A percentile compares a stretch with the other conserved stretches of the same genome.
Evolutionary conservation across 1,140 invertebrate genomes (phyloP).

Genomic region (Bombyx mandarina): DNA sequence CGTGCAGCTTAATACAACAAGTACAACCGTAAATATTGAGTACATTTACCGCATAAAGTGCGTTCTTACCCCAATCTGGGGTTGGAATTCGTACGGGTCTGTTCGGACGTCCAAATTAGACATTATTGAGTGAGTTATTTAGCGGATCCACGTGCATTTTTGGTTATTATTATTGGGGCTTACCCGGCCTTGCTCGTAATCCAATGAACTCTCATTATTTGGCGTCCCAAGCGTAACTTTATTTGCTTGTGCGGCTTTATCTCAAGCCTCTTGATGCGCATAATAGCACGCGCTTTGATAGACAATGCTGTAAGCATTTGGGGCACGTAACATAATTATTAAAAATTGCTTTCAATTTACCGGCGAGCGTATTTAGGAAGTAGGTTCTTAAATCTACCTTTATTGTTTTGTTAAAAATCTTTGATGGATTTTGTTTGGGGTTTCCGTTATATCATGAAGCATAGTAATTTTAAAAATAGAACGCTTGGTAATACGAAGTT

Average conservation of each 20-base stretch:
- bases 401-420: slow-evolving; percentile 8
- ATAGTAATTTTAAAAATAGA: neutral
- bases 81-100: slow-evolving; percentile 36
- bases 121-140: slow-evolving; percentile 68
- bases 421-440: slow-evolving; percentile 1
- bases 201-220: slow-evolving; percentile 66
- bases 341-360: slow-evolving; percentile 62
- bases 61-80: slow-evolving; percentile 8
- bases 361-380: slow-evolving; percentile 31
- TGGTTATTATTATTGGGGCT: slow-evolving; percentile 66
- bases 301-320: slow-evolving; percentile 42
- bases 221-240: slow-evolving; percentile 52
- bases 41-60: slow-evolving; percentile 15
- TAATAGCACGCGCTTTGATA: slow-evolving; percentile 54
- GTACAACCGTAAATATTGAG: slow-evolving; percentile 50
- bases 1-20: slow-evolving; percentile 36
- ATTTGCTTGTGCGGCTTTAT: slow-evolving; percentile 53
- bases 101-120: slow-evolving; percentile 45
- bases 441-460: neutral
- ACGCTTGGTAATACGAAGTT: neutral
- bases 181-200: slow-evolving; percentile 51
- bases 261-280: slow-evolving; percentile 44
- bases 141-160: slow-evolving; percentile 62
- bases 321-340: slow-evolving; percentile 57
- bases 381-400: slow-evolving; percentile 8